Evolutionary conservation across 2,888 invertebrate genomes (phyloP).

Genomic region (Acleris holmiana): DNA sequence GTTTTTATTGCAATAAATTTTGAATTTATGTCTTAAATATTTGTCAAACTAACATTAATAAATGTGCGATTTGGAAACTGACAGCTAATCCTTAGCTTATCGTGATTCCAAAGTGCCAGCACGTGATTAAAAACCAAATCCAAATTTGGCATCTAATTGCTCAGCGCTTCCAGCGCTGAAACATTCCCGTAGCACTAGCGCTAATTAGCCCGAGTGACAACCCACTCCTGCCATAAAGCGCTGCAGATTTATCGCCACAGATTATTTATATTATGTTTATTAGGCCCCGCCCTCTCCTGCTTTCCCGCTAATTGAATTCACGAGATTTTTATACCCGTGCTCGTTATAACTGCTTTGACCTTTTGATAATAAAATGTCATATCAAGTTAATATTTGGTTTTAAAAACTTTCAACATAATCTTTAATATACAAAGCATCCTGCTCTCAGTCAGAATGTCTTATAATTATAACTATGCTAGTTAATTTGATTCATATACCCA

Average conservation of each 20-base stretch:
- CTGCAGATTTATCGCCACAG: constrained; percentile 82
- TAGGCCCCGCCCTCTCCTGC: constrained; percentile 77
- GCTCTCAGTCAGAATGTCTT: no score
- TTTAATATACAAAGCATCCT: no score
- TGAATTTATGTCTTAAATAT: no score
- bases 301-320: constrained; percentile 83
- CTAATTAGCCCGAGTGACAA: constrained; percentile 83
- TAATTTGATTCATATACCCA: constrained; percentile 21
- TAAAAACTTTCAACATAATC: neutral
- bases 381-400: constrained; percentile 10
- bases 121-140: constrained; percentile 4
- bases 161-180: constrained; percentile 45
- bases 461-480: neutral
- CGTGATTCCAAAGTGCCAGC: neutral
- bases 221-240: constrained; percentile 84
- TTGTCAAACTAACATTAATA: no score
- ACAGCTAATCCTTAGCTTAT: neutral
- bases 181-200: constrained; percentile 69
- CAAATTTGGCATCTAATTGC: constrained; percentile 3
- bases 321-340: constrained; percentile 72
- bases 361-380: constrained; percentile 26
- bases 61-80: neutral
- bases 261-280: constrained; percentile 85
- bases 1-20: no score
- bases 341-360: constrained; percentile 44